These are phyloP conservation scores for Acrocera orbiculus DNA, from an alignment of 2,888 invertebrate species.

Conservation along the genomic window DNA sequence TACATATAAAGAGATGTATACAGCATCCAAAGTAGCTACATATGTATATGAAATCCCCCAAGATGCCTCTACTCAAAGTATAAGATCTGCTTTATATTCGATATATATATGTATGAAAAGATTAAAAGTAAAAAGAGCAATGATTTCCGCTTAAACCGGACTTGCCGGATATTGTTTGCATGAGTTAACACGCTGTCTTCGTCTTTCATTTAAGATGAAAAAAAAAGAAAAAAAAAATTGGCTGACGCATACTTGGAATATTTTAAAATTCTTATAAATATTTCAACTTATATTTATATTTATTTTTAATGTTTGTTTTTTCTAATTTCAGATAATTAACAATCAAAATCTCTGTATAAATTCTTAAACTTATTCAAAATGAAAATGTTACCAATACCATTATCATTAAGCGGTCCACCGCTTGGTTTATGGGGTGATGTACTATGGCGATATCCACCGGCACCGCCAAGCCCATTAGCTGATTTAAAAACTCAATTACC, in stretches of 20 bases:
- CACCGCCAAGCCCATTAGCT: conserved; percentile 57
- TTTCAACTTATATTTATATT: too few relatives aligned
- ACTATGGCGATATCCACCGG: conserved; percentile 72
- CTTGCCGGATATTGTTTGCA: conserved; percentile 18
- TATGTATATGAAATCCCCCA: too few relatives aligned
- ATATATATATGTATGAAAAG: too few relatives aligned
- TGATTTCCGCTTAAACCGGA: conserved; percentile 21
- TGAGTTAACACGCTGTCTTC: conserved; percentile 8
- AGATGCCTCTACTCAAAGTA: too few relatives aligned
- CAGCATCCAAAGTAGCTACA: too few relatives aligned
- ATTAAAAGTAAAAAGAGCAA: conserved; percentile 15
- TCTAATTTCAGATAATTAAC: conserved; percentile 2
- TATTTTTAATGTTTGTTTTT: conserved; percentile 4
- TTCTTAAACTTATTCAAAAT: conserved; percentile 29
- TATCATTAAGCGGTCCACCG: conserved; percentile 55
- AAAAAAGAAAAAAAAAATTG: too few relatives aligned
- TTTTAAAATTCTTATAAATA: too few relatives aligned
- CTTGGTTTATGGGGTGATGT: conserved; percentile 70
- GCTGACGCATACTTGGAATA: not conserved
- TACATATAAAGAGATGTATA: too few relatives aligned
- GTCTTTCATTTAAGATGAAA: too few relatives aligned
- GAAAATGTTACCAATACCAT: conserved; percentile 51
- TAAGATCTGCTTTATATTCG: too few relatives aligned
- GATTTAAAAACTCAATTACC: conserved; percentile 81
- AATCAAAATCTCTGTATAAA: not conserved